phyloP scores from a whole-genome alignment of 2,888 invertebrate species.

The Lobophora halterata region DNA sequence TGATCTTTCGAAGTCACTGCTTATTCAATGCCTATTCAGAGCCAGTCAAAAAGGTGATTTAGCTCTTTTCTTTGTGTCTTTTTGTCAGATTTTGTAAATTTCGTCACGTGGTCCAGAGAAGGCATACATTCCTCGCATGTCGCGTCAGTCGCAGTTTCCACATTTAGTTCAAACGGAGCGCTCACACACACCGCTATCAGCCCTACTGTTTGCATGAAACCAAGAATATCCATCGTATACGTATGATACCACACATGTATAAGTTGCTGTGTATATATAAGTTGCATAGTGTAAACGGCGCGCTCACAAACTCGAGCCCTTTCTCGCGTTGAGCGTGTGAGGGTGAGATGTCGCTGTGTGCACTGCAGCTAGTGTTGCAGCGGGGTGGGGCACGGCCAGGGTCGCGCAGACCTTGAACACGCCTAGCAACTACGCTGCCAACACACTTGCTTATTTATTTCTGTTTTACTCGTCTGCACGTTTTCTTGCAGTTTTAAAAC shows the following conservation, averaged over 20 bases:
- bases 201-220: conserved; percentile 24
- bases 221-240: conserved; percentile 42
- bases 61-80: not conserved
- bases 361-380: conserved; percentile 59
- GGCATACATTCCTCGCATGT: conserved; percentile 44
- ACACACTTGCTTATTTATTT: conserved; percentile 62
- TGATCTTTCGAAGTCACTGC: no score
- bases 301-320: conserved; percentile 44
- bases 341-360: conserved; percentile 31
- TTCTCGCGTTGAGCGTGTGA: conserved; percentile 38
- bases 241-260: conserved; percentile 4
- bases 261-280: not conserved
- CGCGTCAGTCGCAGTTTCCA: conserved; percentile 57
- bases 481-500: conserved; percentile 63
- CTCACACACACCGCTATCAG: conserved; percentile 33
- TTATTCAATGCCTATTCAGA: no score
- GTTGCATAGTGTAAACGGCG: conserved; percentile 23
- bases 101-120: conserved; percentile 23
- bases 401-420: conserved; percentile 71
- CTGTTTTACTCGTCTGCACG: conserved; percentile 68
- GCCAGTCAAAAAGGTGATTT: no score
- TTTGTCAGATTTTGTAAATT: not conserved
- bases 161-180: conserved; percentile 52
- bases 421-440: conserved; percentile 72
- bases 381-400: conserved; percentile 58